Evolutionary conservation across 2,113 vertebrate genomes (phyloP).

Genomic region (Lasiurus cinereus): DNA sequence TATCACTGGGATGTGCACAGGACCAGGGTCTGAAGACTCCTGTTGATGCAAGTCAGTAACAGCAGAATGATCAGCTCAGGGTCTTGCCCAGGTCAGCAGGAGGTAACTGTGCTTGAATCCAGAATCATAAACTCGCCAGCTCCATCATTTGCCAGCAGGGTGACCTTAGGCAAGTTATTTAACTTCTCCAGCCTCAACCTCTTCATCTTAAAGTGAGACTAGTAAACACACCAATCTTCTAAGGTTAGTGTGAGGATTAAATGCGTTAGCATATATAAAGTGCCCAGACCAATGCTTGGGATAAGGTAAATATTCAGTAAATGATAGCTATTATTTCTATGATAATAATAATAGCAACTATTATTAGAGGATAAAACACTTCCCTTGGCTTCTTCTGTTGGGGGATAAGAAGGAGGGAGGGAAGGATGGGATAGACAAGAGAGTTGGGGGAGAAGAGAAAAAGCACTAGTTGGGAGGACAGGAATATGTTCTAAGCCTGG

Average conservation of each 20-base stretch:
- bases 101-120: neutral
- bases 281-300: neutral
- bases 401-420: neutral
- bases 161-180: neutral
- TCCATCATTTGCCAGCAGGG: neutral
- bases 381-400: neutral
- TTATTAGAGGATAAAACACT: neutral
- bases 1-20: neutral
- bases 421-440: accelerated
- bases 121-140: neutral
- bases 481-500: neutral
- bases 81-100: neutral
- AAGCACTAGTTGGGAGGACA: neutral
- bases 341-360: neutral
- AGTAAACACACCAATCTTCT: neutral
- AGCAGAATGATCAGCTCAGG: neutral
- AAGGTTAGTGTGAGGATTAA: neutral
- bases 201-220: neutral
- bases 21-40: neutral
- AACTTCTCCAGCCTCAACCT: neutral
- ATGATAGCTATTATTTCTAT: neutral
- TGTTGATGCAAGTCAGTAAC: neutral
- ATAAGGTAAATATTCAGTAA: neutral
- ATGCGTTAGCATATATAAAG: neutral
- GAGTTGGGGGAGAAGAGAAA: neutral